Base-by-base conservation (phyloP, 2,888 invertebrate genomes). In the Busseola fusca region DNA sequence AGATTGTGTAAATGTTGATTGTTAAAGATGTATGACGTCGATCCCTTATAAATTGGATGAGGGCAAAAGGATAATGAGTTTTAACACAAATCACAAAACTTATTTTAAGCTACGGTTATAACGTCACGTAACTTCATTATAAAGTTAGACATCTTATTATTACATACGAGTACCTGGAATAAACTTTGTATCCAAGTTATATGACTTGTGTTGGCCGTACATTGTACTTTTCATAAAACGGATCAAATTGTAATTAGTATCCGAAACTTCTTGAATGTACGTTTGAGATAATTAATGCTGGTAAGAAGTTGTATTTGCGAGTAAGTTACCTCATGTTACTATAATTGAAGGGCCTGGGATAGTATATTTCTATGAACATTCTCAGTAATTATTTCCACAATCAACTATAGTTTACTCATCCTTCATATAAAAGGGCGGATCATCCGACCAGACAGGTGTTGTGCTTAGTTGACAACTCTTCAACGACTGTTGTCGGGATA, bases 51-150 rank as follows among this genome's bases (percentile, higher is more conserved):
- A 65, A 73, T 64, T 65, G 12, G 27, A 52, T 52, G 45, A 42
- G 18, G 21, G 34, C 58, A 12, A 27, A 7, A 25, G 21, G 12
- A 59, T 52, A 59, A 59, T 45, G 21, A 65, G 58, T 52, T 45
- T 65, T 16, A 74, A 64, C 16, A 27, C 37, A 71, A 82, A 69
- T 82, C 58, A 70, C 69, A 37, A 54, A 82, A 82, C 56, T 76
- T 78, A 48, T 60, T 66, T 56, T 50, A 71, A 74, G 57, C 42
- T 60, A 64, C 56, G 59, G 63, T 52, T 60, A 64, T 57, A 54
- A 58, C 76, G 72, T 72, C 83, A 81, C 81, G 77, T 81, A 80
- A 74, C 75, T 83, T 81, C 68, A 80, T 83, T 83, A 83, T 76
- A 83, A 83, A 81, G 81, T 81, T 76, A 58, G 57, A 64, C 63